Percentiles rank a stretch among this genome's conserved stretches.
phyloP scores from a whole-genome alignment of 2,113 vertebrate genomes.

The Eulemur macaco region DNA sequence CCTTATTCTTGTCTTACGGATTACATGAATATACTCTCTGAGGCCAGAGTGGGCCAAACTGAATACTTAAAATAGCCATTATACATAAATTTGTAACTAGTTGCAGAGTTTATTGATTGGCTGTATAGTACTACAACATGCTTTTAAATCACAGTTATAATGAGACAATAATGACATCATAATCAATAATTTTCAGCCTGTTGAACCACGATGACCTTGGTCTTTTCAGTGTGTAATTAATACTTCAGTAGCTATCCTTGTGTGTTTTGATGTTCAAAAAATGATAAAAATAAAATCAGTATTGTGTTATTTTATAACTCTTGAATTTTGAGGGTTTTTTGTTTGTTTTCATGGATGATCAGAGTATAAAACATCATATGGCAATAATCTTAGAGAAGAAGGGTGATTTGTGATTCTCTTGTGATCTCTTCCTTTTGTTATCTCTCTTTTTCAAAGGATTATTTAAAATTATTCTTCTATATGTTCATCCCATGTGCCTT shows the following conservation, averaged over 20 bases:
- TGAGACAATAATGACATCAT: not conserved
- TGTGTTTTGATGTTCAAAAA: not conserved
- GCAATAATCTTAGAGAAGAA: not conserved
- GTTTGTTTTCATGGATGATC: not conserved
- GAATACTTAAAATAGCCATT: not conserved
- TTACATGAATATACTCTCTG: not conserved
- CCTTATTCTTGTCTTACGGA: not conserved
- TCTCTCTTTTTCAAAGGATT: not conserved
- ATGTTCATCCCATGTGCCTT: not conserved
- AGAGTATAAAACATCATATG: not conserved
- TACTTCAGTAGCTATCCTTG: not conserved
- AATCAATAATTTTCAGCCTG: not conserved
- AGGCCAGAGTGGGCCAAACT: not conserved
- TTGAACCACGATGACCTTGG: not conserved
- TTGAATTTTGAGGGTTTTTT: not conserved
- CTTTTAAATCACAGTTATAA: not conserved
- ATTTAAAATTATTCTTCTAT: not conserved
- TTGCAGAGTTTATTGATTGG: not conserved
- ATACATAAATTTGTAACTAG: not conserved
- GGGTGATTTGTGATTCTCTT: not conserved
- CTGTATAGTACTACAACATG: not conserved
- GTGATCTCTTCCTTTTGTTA: not conserved
- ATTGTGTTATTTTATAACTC: not conserved
- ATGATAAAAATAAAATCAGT: not conserved
- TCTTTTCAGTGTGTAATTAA: not conserved